Percentiles rank a stretch among this genome's conserved stretches.
Conservation (phyloP, 2,888 invertebrate species). For the Hemistola chrysoprasaria region DNA sequence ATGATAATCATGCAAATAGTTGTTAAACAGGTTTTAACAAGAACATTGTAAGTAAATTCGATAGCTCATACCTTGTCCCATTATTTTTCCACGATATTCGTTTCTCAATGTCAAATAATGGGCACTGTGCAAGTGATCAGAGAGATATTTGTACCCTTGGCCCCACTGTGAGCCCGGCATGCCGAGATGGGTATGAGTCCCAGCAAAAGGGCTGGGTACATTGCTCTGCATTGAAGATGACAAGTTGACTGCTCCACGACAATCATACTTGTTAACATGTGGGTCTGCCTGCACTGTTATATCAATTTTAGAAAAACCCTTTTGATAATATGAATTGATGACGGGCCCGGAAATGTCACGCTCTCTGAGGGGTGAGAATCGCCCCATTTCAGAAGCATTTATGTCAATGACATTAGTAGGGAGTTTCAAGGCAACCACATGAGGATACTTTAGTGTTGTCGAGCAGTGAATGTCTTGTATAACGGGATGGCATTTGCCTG, state of each 20-base stretch:
- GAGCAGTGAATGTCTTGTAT: conserved; percentile 72
- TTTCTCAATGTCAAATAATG: conserved; percentile 83
- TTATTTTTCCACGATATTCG: conserved; percentile 58
- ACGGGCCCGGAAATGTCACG: conserved; percentile 85
- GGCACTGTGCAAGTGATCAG: conserved; percentile 85
- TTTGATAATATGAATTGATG: conserved; percentile 71
- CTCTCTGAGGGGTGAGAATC: conserved; percentile 84
- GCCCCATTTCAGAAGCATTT: conserved; percentile 83
- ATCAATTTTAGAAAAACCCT: conserved; percentile 48
- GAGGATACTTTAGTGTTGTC: conserved; percentile 74
- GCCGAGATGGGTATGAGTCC: conserved; percentile 84
- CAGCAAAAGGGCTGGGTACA: conserved; percentile 86
- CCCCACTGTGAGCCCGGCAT: conserved; percentile 90
- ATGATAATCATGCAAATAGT: too few relatives aligned
- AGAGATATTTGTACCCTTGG: conserved; percentile 86
- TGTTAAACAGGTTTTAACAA: too few relatives aligned
- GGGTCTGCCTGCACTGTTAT: conserved; percentile 73
- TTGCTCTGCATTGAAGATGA: conserved; percentile 89
- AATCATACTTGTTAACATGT: conserved; percentile 86
- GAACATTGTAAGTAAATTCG: too few relatives aligned
- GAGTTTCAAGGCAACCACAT: conserved; percentile 77
- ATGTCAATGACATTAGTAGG: conserved; percentile 85
- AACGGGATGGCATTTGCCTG: conserved; percentile 45
- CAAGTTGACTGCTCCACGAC: conserved; percentile 84
- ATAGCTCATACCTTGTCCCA: conserved; percentile 54